Evolutionary conservation across 2,797 vertebrate genomes (phyloP), one percentile per base, ranked within the genome.

Genomic region (Chaenodraco wilsoni): DNA sequence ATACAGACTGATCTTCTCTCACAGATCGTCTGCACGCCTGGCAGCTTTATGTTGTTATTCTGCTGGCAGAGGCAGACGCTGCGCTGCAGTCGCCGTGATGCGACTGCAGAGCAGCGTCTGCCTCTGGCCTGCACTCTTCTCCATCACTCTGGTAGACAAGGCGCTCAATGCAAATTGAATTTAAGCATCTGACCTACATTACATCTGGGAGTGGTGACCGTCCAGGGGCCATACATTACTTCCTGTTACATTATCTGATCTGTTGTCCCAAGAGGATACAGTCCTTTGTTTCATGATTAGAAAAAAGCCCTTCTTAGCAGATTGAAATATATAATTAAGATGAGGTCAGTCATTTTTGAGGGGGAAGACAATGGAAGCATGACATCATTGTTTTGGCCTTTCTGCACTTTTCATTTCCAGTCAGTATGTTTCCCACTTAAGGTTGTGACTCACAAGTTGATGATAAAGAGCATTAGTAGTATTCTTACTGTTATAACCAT

Each of bases 151-250:
- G 5, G 15, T 57, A 15, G 45, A 74, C 48, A 12, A 37, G 16
- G 21, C 3, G n/a, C 69, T 76, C 61, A 49, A 65, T 56, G 45
- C 12, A 66, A 80, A 88, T 67, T 65, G 14, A 82, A 87, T 86
- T 76, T 72, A 66, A 81, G 74, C 59, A 65, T 84, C 75, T 85
- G 85, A 70, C 17, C 56, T 61, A 2, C 13, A 50, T 72, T 57
- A 33, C 31, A 62, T 70, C 8, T 70, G 50, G 55, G 45, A 57
- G 41, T 54, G 69, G 64, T 51, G 74, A 67, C 45, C 63, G 31
- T 68, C 44, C 52, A 23, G 17, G 37, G 61, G 4, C 56, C 43
- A 33, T 17, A 59, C 1, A 44, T 51, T 33, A 60, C 62, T 68
- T 70, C 63, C 59, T 83, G 71, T 66, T 23, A 57, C 23, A 66